These are phyloP conservation scores for Thumatha senex DNA, from an alignment of 2,888 invertebrate genomes.

Conservation along the genomic window DNA sequence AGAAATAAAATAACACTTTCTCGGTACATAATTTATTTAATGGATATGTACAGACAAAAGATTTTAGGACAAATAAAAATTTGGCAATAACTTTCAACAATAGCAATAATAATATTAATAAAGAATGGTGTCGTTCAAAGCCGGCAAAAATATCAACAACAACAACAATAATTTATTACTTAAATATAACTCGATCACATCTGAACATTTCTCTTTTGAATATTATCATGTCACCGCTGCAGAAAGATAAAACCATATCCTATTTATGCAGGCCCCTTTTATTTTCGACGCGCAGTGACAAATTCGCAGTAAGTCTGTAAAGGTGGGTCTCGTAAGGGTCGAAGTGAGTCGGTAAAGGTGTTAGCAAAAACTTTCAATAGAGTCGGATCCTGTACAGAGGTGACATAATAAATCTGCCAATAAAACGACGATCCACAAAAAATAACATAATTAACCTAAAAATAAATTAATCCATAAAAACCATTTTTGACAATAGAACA, in stretches of 20 bases:
- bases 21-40: constrained; percentile 79
- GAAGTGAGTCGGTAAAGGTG: no score
- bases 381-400: constrained; percentile 20
- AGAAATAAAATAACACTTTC: constrained; percentile 52
- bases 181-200: constrained; percentile 61
- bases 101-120: constrained; percentile 73
- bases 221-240: constrained; percentile 39
- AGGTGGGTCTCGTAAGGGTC: no score
- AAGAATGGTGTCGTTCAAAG: constrained; percentile 63
- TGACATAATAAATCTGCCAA: constrained; percentile 42
- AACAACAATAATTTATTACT: constrained; percentile 57
- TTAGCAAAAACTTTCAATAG: no score
- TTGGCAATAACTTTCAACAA: constrained; percentile 79
- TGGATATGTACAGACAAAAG: constrained; percentile 81
- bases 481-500: constrained; percentile 57
- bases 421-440: constrained; percentile 55
- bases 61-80: constrained; percentile 77
- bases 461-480: constrained; percentile 72
- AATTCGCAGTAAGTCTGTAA: no score
- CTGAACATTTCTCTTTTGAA: constrained; percentile 21
- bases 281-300: no score
- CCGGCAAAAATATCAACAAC: constrained; percentile 72
- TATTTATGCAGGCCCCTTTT: no score
- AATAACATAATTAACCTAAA: constrained; percentile 66
- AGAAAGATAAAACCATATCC: constrained; percentile 2